These are phyloP conservation scores for Uria aalge DNA, from an alignment of 2,113 vertebrate genomes.

Conservation along the genomic window DNA sequence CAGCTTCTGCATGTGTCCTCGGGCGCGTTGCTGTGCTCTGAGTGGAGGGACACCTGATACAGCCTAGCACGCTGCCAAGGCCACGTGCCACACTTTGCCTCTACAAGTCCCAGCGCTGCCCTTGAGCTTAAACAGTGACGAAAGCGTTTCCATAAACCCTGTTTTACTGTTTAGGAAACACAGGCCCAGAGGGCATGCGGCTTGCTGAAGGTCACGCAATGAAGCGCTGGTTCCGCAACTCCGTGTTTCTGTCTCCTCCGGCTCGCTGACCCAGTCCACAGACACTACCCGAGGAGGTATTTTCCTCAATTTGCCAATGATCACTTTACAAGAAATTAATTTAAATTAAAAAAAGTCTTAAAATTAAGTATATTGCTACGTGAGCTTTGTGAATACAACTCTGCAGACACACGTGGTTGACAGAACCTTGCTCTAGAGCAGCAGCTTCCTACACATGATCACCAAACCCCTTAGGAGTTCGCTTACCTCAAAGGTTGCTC, in stretches of 20 bases:
- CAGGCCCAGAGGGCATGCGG: background rate
- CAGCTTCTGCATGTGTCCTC: background rate
- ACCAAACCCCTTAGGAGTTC: fast-evolving
- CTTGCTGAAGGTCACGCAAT: background rate
- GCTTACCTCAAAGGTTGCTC: conserved; percentile 92
- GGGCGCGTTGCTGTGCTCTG: background rate
- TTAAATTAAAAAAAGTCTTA: background rate
- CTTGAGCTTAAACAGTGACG: background rate
- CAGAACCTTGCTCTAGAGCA: background rate
- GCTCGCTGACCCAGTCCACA: background rate
- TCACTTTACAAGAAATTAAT: background rate
- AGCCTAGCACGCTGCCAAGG: background rate
- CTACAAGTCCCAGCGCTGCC: background rate
- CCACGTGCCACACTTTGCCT: background rate
- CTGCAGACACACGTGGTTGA: fast-evolving
- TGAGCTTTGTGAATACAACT: fast-evolving
- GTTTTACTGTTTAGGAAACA: background rate
- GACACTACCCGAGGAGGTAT: background rate
- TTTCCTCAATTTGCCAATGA: fast-evolving
- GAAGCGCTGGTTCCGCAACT: background rate
- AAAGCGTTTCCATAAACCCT: background rate
- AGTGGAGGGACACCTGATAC: background rate
- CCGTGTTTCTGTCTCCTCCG: background rate
- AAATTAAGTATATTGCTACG: fast-evolving
- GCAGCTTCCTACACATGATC: fast-evolving